These are phyloP conservation scores for Deilephila elpenor DNA, from an alignment of 2,888 invertebrate species.

Conservation along the genomic window DNA sequence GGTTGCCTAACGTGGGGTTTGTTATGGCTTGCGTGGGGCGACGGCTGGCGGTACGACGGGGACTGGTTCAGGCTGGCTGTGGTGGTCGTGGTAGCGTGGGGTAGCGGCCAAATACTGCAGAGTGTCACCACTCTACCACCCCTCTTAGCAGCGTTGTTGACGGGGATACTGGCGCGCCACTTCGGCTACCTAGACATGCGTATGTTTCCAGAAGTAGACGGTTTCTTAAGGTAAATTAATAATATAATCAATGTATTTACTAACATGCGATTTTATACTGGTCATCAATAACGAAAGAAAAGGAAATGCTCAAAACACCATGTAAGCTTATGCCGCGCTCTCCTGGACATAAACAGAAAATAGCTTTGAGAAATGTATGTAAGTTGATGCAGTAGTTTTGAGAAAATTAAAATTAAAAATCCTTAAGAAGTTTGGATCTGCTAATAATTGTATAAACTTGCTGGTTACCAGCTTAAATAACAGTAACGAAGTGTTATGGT, in stretches of 20 bases:
- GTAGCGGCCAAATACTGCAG: conserved; percentile 61
- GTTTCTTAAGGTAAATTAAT: conserved; percentile 65
- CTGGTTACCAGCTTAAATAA: too few species aligned
- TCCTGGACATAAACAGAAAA: too few species aligned
- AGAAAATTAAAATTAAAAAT: too few species aligned
- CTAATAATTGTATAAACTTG: too few species aligned
- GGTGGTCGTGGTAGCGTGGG: conserved; percentile 66
- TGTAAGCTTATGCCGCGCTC: too few species aligned
- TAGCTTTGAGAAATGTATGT: too few species aligned
- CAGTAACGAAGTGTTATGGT: too few species aligned
- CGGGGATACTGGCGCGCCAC: conserved; percentile 71
- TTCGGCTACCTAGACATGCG: conserved; percentile 72
- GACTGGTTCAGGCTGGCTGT: conserved; percentile 64
- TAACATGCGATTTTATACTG: too few species aligned
- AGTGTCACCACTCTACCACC: conserved; percentile 67
- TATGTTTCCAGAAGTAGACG: conserved; percentile 64
- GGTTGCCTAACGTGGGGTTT: conserved; percentile 68
- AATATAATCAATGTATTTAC: background rate
- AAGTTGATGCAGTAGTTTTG: too few species aligned
- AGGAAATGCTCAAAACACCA: too few species aligned
- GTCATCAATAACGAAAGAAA: too few species aligned
- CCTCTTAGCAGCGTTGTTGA: conserved; percentile 66
- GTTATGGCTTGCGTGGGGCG: conserved; percentile 66
- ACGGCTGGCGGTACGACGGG: conserved; percentile 68
- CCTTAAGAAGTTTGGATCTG: too few species aligned